Evolutionary conservation across 2,113 vertebrate species (phyloP), one percentile per base, ranked within the genome.

Genomic region (Bos indicus): DNA sequence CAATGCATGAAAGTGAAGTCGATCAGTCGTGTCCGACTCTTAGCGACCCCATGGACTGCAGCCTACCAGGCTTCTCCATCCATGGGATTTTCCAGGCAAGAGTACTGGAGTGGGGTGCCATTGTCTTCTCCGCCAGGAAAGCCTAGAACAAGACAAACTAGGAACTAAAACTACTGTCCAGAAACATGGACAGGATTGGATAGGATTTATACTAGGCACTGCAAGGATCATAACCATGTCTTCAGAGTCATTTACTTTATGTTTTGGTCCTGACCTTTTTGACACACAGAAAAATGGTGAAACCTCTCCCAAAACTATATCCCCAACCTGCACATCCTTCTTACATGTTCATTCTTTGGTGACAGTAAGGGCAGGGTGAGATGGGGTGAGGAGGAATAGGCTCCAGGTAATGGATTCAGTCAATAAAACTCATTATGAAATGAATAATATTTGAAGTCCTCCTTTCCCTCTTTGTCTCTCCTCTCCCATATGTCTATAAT

Each of bases 291-390:
- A 46, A 77, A 40, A 81, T 26, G 51, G 23, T 46, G 25, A 43
- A 78, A 25, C 14, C 4, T 77, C 2, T 77, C 15, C 33, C 26
- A n/a, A 90, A 59, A n/a, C 36, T 1, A 21, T 5, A 81, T 12
- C 12, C 1, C 5, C 1, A 5, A 51, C 10, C 17, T 11, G 36
- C 25, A 1, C 48, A 51, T 6, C 2, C 23, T 62, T 23, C 2
- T 60, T 80, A 13, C 78, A 78, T 28, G 2, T 52, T 6, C 36
- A 40, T 83, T 19, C 23, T 40, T 74, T n/a, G 7, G 14, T 67
- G 43, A 77, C n/a, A 43, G 59, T 80, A 1, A 13, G 11, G 14
- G 13, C 23, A 2, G 36, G 4, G 13, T 51, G 16, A 82, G 14
- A 15, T 60, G 4, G 33, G 19, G 7, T 46, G 33, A 67, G 43